Evolutionary conservation across 2,888 invertebrate species (phyloP), one percentile per base, ranked within the genome.

Genomic region (Diabrotica balteata): DNA sequence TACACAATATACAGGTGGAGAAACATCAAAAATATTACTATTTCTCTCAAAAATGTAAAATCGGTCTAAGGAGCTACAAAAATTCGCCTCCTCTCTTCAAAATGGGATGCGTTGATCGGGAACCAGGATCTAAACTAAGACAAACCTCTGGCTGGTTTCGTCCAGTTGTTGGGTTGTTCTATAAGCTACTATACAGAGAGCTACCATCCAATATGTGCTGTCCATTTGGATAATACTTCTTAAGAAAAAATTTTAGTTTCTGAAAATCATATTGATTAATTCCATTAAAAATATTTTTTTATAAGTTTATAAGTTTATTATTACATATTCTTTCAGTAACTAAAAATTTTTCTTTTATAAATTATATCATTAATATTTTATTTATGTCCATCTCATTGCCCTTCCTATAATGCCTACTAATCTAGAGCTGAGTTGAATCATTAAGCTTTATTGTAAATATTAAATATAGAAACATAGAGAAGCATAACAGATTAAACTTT

Each of bases 1-100:
- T 79, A 80, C 80, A 80, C 77, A 78, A 79, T 79, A 78, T 79
- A 79, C 79, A 79, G 77, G 77, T 77, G 54, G 79, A 79, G 79
- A 80, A 80, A 80, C 74, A 67, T 79, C 78, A 79, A 80, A 80
- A 81, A 79, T 74, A 68, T 69, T 70, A 71, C 66, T 76, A 76
- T 79, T 79, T 80, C 79, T 80, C 80, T 70, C 32, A 73, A 67
- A 66, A 68, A 61, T 57, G 49, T 47, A 68, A 42, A 62, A 54
- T 62, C 45, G 42, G 49, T 62, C 7, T 52, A 49, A 53, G 64
- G 68, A 61, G 60, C 61, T 54, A 61, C 49, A 59, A 51, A 59
- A 57, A 63, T 57, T 66, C 66, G 50, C 63, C 47, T 68, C 50
- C 58, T 64, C 52, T 55, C 64, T 63, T 65, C 63, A 68, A 64